Conservation (phyloP, 2,113 vertebrate genomes). For the Rhinogobius similis region DNA sequence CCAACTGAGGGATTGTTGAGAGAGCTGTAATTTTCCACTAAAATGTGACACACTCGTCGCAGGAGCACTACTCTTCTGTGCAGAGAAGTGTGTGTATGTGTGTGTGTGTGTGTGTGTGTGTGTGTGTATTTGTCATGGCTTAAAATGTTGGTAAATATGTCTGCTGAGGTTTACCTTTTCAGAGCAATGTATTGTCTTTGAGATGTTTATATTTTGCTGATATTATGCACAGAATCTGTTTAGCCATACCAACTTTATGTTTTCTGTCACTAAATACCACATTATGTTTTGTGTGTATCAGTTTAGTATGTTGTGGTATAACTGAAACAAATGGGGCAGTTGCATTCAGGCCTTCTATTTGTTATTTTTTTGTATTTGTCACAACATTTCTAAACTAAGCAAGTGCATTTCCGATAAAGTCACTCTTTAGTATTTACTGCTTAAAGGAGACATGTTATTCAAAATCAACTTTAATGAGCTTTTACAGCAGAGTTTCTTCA, state of each 20-base stretch:
- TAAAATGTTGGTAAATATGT: background rate
- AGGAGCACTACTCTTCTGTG: slow-evolving; percentile 59
- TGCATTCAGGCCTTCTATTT: no score
- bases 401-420: no score
- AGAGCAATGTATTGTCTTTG: background rate
- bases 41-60: slow-evolving; percentile 75
- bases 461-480: no score
- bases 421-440: no score
- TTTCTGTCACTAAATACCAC: background rate
- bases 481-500: no score
- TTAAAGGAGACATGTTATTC: no score
- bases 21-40: slow-evolving; percentile 83
- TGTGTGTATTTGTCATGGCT: slow-evolving; percentile 28
- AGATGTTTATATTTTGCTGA: background rate
- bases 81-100: slow-evolving; percentile 19
- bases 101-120: slow-evolving; percentile 25
- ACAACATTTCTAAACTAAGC: no score
- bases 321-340: no score
- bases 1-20: slow-evolving; percentile 80
- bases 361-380: no score
- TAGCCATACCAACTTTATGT: background rate
- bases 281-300: no score
- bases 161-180: background rate
- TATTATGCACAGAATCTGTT: background rate
- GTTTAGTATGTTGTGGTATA: no score